These are phyloP conservation scores for Sciurus niger DNA, from an alignment of 2,113 vertebrate genomes.

Conservation along the genomic window DNA sequence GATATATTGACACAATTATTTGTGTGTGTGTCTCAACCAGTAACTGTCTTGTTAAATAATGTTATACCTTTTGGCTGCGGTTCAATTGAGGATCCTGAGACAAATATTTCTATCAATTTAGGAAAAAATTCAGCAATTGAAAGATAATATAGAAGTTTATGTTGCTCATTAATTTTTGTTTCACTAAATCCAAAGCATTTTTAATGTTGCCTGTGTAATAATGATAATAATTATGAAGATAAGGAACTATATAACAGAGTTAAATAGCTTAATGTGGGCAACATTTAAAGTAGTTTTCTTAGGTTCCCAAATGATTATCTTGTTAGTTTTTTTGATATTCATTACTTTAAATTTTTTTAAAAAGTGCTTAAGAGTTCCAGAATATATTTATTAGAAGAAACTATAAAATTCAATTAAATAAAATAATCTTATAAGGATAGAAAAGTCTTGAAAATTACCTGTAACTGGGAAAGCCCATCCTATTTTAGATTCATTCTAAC, in stretches of 20 bases:
- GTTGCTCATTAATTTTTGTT: neutral
- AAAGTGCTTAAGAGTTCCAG: neutral
- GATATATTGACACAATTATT: neutral
- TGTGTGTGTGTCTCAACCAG: neutral
- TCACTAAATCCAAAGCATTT: neutral
- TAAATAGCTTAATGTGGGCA: neutral
- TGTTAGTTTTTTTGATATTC: neutral
- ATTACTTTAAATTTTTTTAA: constrained; percentile 41
- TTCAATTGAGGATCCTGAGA: neutral
- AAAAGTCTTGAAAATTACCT: neutral
- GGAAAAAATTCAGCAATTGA: neutral
- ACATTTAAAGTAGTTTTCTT: neutral
- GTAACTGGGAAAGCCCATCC: neutral
- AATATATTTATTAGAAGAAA: neutral
- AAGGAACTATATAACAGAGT: neutral
- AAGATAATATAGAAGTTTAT: neutral
- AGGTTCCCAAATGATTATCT: neutral
- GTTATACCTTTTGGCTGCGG: neutral
- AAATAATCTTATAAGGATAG: neutral
- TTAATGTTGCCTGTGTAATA: neutral
- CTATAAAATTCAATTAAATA: neutral
- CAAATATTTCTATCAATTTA: neutral
- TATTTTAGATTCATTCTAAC: neutral
- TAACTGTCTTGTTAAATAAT: neutral
- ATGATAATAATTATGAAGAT: neutral